These are phyloP conservation scores for Lepidocolaptes lacrymiger DNA, from an alignment of 2,797 vertebrate genomes.

Conservation along the genomic window DNA sequence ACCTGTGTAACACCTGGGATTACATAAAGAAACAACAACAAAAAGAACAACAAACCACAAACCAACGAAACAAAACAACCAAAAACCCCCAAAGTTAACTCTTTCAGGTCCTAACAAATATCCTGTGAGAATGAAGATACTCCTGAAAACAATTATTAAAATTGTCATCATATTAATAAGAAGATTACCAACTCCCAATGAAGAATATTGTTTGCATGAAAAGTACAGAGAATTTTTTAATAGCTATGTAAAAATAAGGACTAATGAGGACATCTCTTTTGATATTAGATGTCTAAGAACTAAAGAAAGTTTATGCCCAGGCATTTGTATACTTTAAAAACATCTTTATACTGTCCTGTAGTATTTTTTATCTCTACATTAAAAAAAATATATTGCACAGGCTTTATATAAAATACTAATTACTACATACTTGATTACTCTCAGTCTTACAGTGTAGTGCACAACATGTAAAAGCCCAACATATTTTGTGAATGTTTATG, in stretches of 20 bases:
- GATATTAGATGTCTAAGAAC: neutral
- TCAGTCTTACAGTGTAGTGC: neutral
- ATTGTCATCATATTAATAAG: neutral
- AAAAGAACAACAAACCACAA: neutral
- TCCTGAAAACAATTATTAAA: neutral
- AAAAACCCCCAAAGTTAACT: neutral
- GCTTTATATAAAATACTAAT: neutral
- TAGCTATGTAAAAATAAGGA: neutral
- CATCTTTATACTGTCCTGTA: neutral
- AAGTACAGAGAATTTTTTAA: neutral
- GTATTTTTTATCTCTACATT: neutral
- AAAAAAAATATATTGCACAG: neutral
- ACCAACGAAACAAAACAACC: too few species aligned
- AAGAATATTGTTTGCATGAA: neutral
- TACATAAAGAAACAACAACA: neutral
- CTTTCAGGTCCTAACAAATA: neutral
- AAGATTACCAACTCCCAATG: neutral
- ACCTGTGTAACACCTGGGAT: neutral
- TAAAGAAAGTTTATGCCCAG: neutral
- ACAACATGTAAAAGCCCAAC: neutral
- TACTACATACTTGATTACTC: neutral
- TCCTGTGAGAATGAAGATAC: neutral
- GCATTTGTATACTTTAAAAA: neutral
- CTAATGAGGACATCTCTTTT: neutral
- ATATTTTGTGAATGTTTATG: neutral